These are phyloP conservation scores for Brachionus plicatilis DNA, from an alignment of 1,140 invertebrate species.

Conservation along the genomic window DNA sequence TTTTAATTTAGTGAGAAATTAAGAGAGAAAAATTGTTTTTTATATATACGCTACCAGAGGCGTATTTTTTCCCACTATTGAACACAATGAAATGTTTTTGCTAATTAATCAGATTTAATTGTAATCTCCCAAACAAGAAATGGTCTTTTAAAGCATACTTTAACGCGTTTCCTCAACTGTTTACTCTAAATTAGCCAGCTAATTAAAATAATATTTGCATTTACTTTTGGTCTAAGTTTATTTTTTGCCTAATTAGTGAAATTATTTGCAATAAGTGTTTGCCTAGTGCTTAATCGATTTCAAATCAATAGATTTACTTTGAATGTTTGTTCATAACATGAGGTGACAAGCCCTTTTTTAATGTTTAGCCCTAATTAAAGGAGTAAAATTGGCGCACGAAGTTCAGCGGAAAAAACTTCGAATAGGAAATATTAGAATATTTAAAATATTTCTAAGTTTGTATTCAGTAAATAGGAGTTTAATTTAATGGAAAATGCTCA, in stretches of 20 bases:
- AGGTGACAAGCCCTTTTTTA: not conserved
- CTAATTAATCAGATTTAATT: slow-evolving; percentile 23
- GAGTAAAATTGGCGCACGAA: not conserved
- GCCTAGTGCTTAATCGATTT: not conserved
- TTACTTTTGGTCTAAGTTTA: not conserved
- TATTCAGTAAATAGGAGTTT: not conserved
- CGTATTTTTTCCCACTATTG: not conserved
- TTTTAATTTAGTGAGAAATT: not conserved
- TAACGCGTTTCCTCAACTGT: not conserved
- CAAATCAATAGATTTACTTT: not conserved
- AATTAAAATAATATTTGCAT: not conserved
- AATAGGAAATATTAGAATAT: not conserved
- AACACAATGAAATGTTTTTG: not conserved
- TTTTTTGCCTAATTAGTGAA: not conserved
- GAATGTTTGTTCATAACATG: not conserved
- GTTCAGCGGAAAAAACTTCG: not conserved
- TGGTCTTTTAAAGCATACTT: not conserved
- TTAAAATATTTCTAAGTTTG: not conserved
- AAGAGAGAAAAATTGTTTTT: not conserved
- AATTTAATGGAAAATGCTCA: not conserved
- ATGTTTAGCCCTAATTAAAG: not conserved
- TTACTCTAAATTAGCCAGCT: slow-evolving; percentile 4
- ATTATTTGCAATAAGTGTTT: not conserved
- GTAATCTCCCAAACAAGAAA: slow-evolving; percentile 4
- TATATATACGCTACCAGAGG: not conserved